Evolutionary conservation across 2,888 invertebrate species (phyloP), one percentile per base, ranked within the genome.

Genomic region (Drosophila robusta): DNA sequence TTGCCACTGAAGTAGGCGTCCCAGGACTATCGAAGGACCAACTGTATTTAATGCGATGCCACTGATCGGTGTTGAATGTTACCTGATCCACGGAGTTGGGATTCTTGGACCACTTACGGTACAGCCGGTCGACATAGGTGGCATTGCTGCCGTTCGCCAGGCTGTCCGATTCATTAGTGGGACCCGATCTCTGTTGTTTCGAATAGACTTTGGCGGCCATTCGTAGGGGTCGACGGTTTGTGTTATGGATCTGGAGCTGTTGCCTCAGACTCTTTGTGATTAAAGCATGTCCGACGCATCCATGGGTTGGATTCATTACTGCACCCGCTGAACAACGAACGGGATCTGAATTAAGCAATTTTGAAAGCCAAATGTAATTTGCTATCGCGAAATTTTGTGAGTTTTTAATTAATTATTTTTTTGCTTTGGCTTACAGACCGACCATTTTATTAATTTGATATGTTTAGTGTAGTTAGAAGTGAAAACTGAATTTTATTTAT

Each of bases 91-190:
- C 86, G 0, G 87, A 80, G 1, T 29, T 32, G 0, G 80, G 80
- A 62, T 86, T 68, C 12, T 51, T 55, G 2, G 47, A 12, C 86
- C 86, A 86, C 4, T 68, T 78, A 0, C 47, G 44, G 5, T 75
- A 89, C 3, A 88, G 26, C 4, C 41, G 45, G 14, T 86, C 86
- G 0, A 86, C 71, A 24, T 86, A 86, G 11, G 36, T 38, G 0
- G 89, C 89, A 55, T 75, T 87, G 38, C 51, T 67, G 16, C 85
- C 89, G 16, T 56, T 79, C 4, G 69, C 80, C 24, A 87, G 36
- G 18, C 72, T 71, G 1, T 85, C 89, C 0, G 7, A 1, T 4
- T 72, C 51, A 1, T 1, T 38, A 3, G 41, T n/a, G 9, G 42
- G 0, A 8, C 6, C 7, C 12, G 41, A 5, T 4, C 3, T 9